These are phyloP conservation scores for Alaudala cheleensis DNA, from an alignment of 2,113 vertebrate species.

Conservation along the genomic window DNA sequence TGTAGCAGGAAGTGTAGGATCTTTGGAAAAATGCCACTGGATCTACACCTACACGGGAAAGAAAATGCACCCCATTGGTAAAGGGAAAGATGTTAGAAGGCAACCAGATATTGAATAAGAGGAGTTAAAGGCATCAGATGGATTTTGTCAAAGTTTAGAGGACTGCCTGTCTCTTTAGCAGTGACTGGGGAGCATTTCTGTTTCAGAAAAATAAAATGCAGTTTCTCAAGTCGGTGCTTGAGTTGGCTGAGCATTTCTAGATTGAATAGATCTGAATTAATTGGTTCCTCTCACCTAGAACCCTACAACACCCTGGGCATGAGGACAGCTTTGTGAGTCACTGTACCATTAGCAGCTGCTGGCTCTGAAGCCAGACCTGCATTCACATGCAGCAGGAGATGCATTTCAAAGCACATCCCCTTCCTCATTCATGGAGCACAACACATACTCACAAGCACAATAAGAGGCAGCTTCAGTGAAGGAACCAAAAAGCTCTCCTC, in stretches of 20 bases:
- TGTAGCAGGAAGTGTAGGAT: background rate
- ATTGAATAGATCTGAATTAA: background rate
- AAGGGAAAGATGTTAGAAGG: background rate
- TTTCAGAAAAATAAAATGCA: background rate
- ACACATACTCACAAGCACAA: background rate
- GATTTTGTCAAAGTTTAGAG: background rate
- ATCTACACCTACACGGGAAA: background rate
- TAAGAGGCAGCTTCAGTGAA: background rate
- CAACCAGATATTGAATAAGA: background rate
- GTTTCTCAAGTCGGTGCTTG: background rate
- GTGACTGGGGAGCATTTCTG: background rate
- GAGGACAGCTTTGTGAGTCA: background rate
- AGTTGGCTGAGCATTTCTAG: background rate
- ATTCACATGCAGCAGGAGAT: background rate
- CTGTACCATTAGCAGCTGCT: background rate
- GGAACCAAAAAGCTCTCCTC: background rate
- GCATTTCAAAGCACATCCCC: background rate
- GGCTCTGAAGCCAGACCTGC: background rate
- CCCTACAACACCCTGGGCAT: fast-evolving
- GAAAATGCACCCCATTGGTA: fast-evolving
- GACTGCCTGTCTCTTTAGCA: background rate
- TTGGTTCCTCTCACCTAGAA: background rate
- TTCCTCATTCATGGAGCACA: background rate
- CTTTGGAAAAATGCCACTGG: background rate
- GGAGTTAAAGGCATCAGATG: background rate